Conservation (phyloP, 2,888 invertebrate species). For the Pimpla rufipes region DNA sequence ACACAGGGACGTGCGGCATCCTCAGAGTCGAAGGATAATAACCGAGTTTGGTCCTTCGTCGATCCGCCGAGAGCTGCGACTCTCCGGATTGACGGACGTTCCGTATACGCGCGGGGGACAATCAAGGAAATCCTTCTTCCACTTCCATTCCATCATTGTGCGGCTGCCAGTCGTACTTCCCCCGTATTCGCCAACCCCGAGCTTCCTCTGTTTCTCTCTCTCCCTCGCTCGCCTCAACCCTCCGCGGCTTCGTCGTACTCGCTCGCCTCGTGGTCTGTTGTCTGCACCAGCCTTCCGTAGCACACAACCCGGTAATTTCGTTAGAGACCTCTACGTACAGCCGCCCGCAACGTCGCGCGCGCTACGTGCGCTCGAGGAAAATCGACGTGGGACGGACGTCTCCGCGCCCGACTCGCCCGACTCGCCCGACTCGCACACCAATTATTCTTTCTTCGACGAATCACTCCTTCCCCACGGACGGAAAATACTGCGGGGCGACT, state of each 20-base stretch:
- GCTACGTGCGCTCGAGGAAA: slow-evolving; percentile 69
- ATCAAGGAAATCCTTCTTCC: slow-evolving; percentile 71
- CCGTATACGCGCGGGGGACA: slow-evolving; percentile 62
- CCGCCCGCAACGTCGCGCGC: slow-evolving; percentile 45
- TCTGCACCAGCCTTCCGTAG: slow-evolving; percentile 35
- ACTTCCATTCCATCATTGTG: slow-evolving; percentile 70
- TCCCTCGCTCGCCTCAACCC: slow-evolving; percentile 22
- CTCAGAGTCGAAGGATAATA: slow-evolving; percentile 71
- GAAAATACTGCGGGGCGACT: slow-evolving; percentile 33
- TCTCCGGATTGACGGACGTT: slow-evolving; percentile 67
- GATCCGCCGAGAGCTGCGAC: slow-evolving; percentile 51
- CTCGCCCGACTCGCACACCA: slow-evolving; percentile 12
- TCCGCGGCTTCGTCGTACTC: slow-evolving; percentile 59
- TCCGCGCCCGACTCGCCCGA: slow-evolving; percentile 3
- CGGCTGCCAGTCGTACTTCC: slow-evolving; percentile 65
- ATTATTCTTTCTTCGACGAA: slow-evolving; percentile 57
- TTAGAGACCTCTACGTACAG: slow-evolving; percentile 74
- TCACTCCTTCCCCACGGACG: slow-evolving; percentile 50
- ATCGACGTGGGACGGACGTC: slow-evolving; percentile 70
- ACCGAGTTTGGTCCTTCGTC: slow-evolving; percentile 71
- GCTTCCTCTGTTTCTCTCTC: neutral
- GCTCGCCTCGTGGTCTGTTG: slow-evolving; percentile 60
- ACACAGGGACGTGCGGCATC: slow-evolving; percentile 35
- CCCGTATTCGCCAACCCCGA: slow-evolving; percentile 27
- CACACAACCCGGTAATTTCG: slow-evolving; percentile 68